phyloP scores from a whole-genome alignment of 2,797 vertebrate species.

The Urocyon cinereoargenteus region DNA sequence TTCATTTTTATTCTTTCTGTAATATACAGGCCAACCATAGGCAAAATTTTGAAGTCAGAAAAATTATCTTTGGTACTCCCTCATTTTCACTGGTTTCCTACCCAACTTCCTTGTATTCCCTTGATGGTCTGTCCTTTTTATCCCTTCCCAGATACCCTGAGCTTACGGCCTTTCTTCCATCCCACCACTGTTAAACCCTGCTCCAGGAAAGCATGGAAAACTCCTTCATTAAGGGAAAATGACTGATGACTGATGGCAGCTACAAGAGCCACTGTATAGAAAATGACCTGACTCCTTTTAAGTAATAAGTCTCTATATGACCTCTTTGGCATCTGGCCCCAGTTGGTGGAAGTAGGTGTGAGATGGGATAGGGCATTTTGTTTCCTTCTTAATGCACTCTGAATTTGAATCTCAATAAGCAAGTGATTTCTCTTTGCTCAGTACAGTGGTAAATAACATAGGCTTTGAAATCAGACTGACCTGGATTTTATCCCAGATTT shows the following conservation, averaged over 20 bases:
- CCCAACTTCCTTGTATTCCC: background rate
- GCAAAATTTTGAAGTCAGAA: conserved; percentile 6
- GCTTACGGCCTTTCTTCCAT: conserved; percentile 4
- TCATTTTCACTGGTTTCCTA: background rate
- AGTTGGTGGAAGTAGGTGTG: background rate
- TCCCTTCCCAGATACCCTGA: background rate
- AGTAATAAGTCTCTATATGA: background rate
- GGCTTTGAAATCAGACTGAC: conserved; percentile 13
- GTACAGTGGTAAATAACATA: background rate
- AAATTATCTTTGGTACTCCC: background rate
- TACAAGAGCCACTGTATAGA: background rate
- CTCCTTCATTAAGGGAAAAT: conserved; percentile 5
- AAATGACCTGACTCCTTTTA: background rate
- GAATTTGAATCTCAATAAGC: background rate
- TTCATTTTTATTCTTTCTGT: background rate
- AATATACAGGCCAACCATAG: background rate
- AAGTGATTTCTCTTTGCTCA: background rate
- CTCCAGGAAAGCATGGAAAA: background rate
- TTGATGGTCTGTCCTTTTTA: background rate
- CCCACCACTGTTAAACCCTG: background rate
- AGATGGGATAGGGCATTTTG: background rate
- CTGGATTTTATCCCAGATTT: background rate
- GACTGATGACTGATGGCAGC: background rate
- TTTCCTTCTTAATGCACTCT: background rate
- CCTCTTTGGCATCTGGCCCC: background rate